Conservation (phyloP, 2,797 vertebrate genomes). For the Serranus cabrilla region DNA sequence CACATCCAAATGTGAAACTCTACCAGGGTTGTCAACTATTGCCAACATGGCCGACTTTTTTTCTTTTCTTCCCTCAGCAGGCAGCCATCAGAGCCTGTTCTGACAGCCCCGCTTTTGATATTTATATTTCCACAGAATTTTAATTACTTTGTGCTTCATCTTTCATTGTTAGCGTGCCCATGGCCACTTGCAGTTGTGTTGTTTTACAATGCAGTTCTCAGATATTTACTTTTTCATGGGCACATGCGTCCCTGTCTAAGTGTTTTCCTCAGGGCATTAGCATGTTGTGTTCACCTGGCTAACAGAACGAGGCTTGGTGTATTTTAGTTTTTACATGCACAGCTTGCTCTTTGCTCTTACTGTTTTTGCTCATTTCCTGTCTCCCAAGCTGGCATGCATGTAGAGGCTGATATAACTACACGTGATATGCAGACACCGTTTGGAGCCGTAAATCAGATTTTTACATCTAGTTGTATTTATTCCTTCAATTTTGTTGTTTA, state of each 20-base stretch:
- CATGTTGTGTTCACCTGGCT: slow-evolving; percentile 50
- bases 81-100: slow-evolving; percentile 61
- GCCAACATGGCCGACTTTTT: slow-evolving; percentile 72
- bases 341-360: slow-evolving; percentile 42
- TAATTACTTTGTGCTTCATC: slow-evolving; percentile 78
- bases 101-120: slow-evolving; percentile 83
- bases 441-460: not conserved
- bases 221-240: slow-evolving; percentile 50
- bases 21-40: slow-evolving; percentile 77
- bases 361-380: slow-evolving; percentile 36
- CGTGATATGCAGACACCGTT: slow-evolving; percentile 18
- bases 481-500: slow-evolving; percentile 12
- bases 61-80: slow-evolving; percentile 57
- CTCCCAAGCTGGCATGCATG: slow-evolving; percentile 12
- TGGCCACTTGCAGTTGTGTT: slow-evolving; percentile 47
- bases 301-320: slow-evolving; percentile 21
- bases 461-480: not conserved
- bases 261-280: slow-evolving; percentile 49
- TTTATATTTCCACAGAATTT: slow-evolving; percentile 80
- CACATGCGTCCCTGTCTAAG: slow-evolving; percentile 30
- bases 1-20: slow-evolving; percentile 65
- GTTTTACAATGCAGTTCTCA: slow-evolving; percentile 58
- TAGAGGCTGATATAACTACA: slow-evolving; percentile 3
- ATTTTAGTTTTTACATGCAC: slow-evolving; percentile 26
- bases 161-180: slow-evolving; percentile 68